Percentiles rank a stretch among this genome's conserved stretches.
phyloP scores from a whole-genome alignment of 2,113 vertebrate species.

The Chlamydotis undulata region DNA sequence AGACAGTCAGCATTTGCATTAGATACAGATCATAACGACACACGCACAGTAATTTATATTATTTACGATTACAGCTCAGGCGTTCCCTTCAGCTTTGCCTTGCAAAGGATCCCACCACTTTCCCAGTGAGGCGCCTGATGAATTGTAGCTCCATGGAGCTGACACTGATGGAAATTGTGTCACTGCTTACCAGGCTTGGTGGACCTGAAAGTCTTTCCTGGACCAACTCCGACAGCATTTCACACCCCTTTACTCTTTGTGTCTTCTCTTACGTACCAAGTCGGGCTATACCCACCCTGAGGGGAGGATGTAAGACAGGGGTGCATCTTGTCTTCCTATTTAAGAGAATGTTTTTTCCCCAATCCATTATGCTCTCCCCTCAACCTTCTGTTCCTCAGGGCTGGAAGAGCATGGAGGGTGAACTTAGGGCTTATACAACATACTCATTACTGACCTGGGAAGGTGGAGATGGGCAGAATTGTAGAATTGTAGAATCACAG shows the following conservation, averaged over 20 bases:
- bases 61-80: neutral
- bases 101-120: neutral
- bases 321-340: neutral
- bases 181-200: neutral
- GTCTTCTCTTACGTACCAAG: neutral
- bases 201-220: neutral
- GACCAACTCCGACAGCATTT: neutral
- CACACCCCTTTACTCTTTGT: neutral
- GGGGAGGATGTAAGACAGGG: neutral
- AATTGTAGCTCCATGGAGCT: neutral
- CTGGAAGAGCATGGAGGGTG: neutral
- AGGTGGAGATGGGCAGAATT: neutral
- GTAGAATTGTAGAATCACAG: too few species aligned
- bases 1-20: conserved; percentile 27
- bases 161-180: neutral
- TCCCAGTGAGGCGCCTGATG: neutral
- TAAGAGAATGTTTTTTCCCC: neutral
- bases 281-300: neutral
- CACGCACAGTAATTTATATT: neutral
- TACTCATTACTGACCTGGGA: neutral
- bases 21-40: neutral
- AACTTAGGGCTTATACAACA: neutral
- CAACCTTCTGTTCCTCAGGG: rapidly evolving
- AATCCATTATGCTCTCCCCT: neutral
- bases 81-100: neutral